Evolutionary conservation across 2,797 vertebrate genomes (phyloP).

Genomic region (Hypotaenidia okinawae): DNA sequence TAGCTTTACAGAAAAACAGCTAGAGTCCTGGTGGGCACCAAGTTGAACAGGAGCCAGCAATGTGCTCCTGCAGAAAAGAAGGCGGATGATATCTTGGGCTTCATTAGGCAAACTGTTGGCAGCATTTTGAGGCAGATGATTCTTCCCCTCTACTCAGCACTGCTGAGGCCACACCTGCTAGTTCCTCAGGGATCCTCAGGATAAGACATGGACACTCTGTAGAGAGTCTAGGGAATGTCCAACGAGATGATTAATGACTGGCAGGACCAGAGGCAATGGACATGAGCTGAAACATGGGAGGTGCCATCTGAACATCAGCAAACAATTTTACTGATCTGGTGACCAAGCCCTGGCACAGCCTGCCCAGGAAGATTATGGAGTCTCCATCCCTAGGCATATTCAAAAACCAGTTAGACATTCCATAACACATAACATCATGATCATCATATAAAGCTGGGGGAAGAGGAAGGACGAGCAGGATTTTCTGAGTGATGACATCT

Average conservation of each 20-base stretch:
- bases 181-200: background rate
- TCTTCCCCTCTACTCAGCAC: background rate
- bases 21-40: background rate
- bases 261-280: background rate
- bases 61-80: background rate
- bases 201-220: too few species aligned
- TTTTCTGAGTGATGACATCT: too few species aligned
- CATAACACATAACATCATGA: too few species aligned
- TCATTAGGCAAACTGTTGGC: background rate
- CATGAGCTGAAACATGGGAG: background rate
- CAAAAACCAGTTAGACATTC: too few species aligned
- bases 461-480: too few species aligned
- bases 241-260: background rate
- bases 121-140: background rate
- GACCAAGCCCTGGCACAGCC: background rate
- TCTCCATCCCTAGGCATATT: too few species aligned
- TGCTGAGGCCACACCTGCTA: background rate
- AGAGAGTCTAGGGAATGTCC: too few species aligned
- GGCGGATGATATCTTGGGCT: background rate
- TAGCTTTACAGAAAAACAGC: background rate
- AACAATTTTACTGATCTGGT: background rate
- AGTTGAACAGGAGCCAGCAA: background rate
- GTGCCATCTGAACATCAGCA: background rate
- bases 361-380: too few species aligned
- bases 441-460: too few species aligned